Conservation (phyloP, 2,888 invertebrate species). For the Syrista parreyssii region DNA sequence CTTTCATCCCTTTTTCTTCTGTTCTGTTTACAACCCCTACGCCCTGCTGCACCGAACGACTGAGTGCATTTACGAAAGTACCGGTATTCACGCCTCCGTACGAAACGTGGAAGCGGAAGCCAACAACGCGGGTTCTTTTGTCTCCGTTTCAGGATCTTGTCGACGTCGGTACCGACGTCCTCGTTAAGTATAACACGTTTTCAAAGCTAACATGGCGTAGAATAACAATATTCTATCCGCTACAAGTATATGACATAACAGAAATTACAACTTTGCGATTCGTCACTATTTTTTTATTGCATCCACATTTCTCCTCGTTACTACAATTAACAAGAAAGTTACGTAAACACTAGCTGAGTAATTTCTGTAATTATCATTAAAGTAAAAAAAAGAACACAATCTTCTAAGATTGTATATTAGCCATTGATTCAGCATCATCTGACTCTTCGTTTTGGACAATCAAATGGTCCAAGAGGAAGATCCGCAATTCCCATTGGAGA, state of each 20-base stretch:
- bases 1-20: neutral
- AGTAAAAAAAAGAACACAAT: neutral
- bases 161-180: slow-evolving; percentile 14
- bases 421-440: neutral
- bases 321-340: neutral
- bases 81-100: slow-evolving; percentile 36
- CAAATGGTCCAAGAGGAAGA: neutral
- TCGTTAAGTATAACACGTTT: slow-evolving; percentile 23
- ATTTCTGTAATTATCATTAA: neutral
- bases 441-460: neutral
- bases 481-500: neutral
- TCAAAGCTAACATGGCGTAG: slow-evolving; percentile 30
- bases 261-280: neutral
- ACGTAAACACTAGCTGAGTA: neutral
- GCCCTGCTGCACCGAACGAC: slow-evolving; percentile 7
- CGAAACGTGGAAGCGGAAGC: slow-evolving; percentile 29
- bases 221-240: slow-evolving; percentile 34
- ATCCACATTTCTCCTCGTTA: no score
- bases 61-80: slow-evolving; percentile 35
- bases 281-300: neutral
- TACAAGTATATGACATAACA: neutral
- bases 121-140: slow-evolving; percentile 28
- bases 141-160: slow-evolving; percentile 18
- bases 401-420: neutral
- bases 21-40: slow-evolving; percentile 14